Base-by-base conservation (phyloP, 2,888 invertebrate genomes). In the Pseudococcus viburni region DNA sequence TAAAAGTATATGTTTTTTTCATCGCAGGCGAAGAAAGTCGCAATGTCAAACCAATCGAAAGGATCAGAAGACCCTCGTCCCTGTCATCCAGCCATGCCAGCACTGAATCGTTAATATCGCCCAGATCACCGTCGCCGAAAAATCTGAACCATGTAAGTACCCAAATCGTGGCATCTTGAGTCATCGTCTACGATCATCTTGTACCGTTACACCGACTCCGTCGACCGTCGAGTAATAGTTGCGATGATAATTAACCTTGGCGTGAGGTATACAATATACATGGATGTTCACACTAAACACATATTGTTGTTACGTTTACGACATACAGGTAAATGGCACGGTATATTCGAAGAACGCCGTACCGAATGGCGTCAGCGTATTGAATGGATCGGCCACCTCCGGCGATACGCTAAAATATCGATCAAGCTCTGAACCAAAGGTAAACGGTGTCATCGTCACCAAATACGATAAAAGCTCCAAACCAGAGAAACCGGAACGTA, bases 401-500 rank as follows among this genome's bases (percentile, higher is more conserved):
- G 73, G 68, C 15, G 59, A 55, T 12, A 42, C 86, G 42, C 46
- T 48, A 22, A 87, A 87, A 51, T 33, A 48, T 26, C 87, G 87
- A 19, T 77, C 87, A 9, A 77, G 73, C 46, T 87, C 87, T 7
- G 84, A 84, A n/a, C 26, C 68, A n/a, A 88, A 88, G 64, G 48
- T 68, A 46, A 88, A 88, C 48, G 88, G 88, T 51, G 51, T 51
- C 51, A 15, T 51, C 42, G 73, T 84, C 42, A 42, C 68, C 15
- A 88, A 88, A 90, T 93, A 94, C 17, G 93, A 93, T 89, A 93
- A 94, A 89, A 92, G 92, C 6, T 94, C 94, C 86, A 96, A 96
- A 91, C 96, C 96, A 0, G 96, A 96, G 91, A 96, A 96, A 92
- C 96, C 96, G 4, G 96, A 96, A 91, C 93, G 96, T 88, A 95